Evolutionary conservation across 2,113 vertebrate species (phyloP).

Genomic region (Pipa parva): DNA sequence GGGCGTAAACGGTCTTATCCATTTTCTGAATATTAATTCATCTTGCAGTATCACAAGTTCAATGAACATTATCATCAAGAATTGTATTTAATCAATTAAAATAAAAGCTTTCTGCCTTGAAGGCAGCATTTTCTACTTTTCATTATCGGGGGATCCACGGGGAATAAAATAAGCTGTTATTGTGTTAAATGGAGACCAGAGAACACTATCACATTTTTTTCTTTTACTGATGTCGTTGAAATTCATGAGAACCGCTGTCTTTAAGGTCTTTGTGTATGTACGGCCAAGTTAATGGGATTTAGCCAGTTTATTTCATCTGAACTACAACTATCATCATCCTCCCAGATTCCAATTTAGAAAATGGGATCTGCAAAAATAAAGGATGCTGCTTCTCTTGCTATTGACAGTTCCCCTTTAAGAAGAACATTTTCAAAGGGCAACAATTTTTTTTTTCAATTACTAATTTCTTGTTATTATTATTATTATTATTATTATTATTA

Average conservation of each 20-base stretch:
- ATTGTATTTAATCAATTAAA: background rate
- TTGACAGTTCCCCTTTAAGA: no score
- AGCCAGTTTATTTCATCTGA: no score
- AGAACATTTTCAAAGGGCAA: no score
- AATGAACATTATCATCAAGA: background rate
- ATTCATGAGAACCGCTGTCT: background rate
- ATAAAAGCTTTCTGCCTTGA: background rate
- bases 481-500: no score
- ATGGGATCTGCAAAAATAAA: no score
- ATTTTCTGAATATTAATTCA: background rate
- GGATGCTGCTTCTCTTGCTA: no score
- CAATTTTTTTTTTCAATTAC: no score
- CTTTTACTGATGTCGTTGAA: background rate
- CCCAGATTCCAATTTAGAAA: no score
- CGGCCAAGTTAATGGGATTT: no score
- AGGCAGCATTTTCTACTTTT: background rate
- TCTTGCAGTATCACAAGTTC: background rate
- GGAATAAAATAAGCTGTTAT: background rate
- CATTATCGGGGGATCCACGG: background rate
- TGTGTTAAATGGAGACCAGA: background rate
- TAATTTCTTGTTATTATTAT: no score
- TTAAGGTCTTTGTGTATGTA: no score
- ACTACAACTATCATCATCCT: no score
- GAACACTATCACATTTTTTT: background rate
- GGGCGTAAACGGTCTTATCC: background rate